Percentiles rank a stretch among this genome's conserved stretches.
These are phyloP conservation scores for Cancer borealis DNA, from an alignment of 2,888 invertebrate species.

Conservation along the genomic window DNA sequence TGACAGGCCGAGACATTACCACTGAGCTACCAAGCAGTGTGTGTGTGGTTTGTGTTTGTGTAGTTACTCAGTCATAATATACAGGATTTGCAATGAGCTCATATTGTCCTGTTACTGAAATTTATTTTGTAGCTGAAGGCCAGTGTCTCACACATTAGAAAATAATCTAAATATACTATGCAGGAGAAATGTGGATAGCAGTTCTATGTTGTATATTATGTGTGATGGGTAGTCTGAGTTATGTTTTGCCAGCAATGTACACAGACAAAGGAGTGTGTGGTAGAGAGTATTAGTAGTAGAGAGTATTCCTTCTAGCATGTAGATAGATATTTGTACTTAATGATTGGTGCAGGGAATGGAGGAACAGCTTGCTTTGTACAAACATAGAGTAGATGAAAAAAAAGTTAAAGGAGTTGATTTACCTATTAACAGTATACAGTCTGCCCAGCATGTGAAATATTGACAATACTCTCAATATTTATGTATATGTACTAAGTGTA, in stretches of 20 bases:
- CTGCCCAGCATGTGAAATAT: background rate
- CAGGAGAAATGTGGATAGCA: background rate
- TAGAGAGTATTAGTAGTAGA: background rate
- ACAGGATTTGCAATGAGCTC: background rate
- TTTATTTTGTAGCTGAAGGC: background rate
- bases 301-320: background rate
- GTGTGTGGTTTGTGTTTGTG: background rate
- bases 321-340: background rate
- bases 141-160: background rate
- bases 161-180: background rate
- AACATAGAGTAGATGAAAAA: background rate
- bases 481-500: no score
- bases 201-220: background rate
- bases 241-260: background rate
- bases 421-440: background rate
- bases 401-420: background rate
- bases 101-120: background rate
- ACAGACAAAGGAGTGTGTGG: background rate
- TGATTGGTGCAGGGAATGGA: background rate
- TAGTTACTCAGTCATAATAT: background rate
- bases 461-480: background rate
- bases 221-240: background rate
- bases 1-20: no score
- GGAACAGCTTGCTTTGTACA: background rate
- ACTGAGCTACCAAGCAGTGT: background rate